A percentile compares a stretch with the other conserved stretches of the same genome.
Evolutionary conservation across 1,140 invertebrate species (phyloP).

Genomic region (Zophobas atratus): DNA sequence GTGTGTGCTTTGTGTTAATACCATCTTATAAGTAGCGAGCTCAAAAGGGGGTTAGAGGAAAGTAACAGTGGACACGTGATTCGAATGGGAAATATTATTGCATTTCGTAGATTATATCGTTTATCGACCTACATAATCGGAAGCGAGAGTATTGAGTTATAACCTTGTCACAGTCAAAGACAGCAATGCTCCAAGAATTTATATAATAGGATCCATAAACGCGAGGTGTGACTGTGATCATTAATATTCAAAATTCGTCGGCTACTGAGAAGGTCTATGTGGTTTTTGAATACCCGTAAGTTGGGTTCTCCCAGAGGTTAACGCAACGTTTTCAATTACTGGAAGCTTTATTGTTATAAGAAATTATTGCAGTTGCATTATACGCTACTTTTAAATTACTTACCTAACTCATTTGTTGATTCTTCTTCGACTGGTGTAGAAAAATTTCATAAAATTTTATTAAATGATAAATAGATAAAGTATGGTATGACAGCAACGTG

Average conservation of each 20-base stretch:
- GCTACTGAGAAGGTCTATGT: background rate
- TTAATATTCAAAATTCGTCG: slow-evolving; percentile 30
- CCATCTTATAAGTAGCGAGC: slow-evolving; percentile 50
- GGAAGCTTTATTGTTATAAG: background rate
- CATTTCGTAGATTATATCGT: slow-evolving; percentile 44
- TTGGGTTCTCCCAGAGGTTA: no score
- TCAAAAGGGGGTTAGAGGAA: slow-evolving; percentile 48
- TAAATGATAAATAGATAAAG: no score
- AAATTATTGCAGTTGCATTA: no score
- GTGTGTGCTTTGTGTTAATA: slow-evolving; percentile 33
- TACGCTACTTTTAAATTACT: no score
- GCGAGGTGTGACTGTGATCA: slow-evolving; percentile 5
- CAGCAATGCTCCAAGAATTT: slow-evolving; percentile 20
- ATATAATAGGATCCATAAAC: slow-evolving; percentile 22
- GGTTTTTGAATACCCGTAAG: no score
- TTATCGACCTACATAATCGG: slow-evolving; percentile 51
- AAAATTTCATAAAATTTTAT: no score
- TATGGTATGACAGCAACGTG: no score
- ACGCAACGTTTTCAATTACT: background rate
- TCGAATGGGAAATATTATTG: slow-evolving; percentile 48
- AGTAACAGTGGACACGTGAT: slow-evolving; percentile 54
- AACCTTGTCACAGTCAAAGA: slow-evolving; percentile 28
- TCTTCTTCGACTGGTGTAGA: no score
- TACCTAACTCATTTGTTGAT: no score
- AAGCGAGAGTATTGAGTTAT: slow-evolving; percentile 46